phyloP scores from a whole-genome alignment of 1,140 invertebrate species.

The Periplaneta americana region DNA sequence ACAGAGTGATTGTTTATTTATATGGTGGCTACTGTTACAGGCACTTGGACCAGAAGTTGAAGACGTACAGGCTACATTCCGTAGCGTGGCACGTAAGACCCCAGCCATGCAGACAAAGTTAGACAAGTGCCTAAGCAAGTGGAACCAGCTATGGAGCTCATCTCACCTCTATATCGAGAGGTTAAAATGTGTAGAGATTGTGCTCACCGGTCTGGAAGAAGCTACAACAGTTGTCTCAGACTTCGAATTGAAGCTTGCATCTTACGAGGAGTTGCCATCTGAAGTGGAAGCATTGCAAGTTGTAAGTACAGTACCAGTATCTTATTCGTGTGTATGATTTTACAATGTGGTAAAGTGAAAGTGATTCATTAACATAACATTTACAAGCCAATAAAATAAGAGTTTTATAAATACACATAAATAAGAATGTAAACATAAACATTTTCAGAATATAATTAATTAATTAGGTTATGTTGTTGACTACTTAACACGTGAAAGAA shows the following conservation, averaged over 20 bases:
- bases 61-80: slow-evolving; percentile 74
- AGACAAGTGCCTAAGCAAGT: slow-evolving; percentile 81
- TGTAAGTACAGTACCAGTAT: slow-evolving; percentile 38
- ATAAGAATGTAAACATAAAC: too few relatives aligned
- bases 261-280: slow-evolving; percentile 76
- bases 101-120: slow-evolving; percentile 84
- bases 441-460: too few relatives aligned
- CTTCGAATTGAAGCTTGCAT: slow-evolving; percentile 84
- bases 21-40: slow-evolving; percentile 30
- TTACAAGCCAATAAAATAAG: neutral
- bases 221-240: slow-evolving; percentile 83
- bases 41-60: slow-evolving; percentile 74
- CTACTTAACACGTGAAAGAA: too few relatives aligned
- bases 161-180: slow-evolving; percentile 84
- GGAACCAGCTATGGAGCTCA: slow-evolving; percentile 84
- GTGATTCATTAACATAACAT: neutral
- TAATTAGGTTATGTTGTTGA: too few relatives aligned
- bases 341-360: neutral
- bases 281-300: slow-evolving; percentile 69
- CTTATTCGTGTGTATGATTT: neutral
- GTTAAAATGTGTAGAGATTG: slow-evolving; percentile 86
- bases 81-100: slow-evolving; percentile 76
- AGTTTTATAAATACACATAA: too few relatives aligned
- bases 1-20: too few relatives aligned
- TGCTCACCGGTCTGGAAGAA: slow-evolving; percentile 84